A percentile compares a stretch with the other conserved stretches of the same genome.
Conservation (phyloP, 2,797 vertebrate species). For the Hephaestus fuliginosus region DNA sequence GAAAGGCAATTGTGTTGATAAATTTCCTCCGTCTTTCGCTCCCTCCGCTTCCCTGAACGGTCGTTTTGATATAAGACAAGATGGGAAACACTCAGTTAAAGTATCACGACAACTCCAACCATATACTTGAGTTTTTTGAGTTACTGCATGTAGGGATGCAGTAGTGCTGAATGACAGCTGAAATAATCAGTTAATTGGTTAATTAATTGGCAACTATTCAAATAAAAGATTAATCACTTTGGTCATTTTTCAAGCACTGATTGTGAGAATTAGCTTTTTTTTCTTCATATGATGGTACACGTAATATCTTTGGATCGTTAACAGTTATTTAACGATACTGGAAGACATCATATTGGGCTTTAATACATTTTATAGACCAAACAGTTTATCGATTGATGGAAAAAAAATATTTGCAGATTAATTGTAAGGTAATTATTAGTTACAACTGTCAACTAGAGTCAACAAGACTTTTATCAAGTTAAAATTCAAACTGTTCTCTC, state of each 20-base stretch:
- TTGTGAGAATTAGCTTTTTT: neutral
- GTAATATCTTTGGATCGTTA: no score
- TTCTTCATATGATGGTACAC: neutral
- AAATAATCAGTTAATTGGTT: neutral
- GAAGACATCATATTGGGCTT: no score
- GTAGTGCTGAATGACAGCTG: neutral
- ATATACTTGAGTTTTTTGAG: conserved; percentile 6
- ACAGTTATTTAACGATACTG: no score
- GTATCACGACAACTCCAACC: neutral
- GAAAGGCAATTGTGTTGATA: conserved; percentile 39
- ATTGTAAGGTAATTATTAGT: no score
- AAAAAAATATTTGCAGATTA: no score
- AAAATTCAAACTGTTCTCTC: neutral
- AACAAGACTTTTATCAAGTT: neutral
- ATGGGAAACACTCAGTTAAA: conserved; percentile 18
- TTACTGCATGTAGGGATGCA: neutral
- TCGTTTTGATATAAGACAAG: conserved; percentile 15
- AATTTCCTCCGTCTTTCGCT: conserved; percentile 16
- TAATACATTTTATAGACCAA: no score
- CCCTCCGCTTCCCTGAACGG: conserved; percentile 20
- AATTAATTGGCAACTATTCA: neutral
- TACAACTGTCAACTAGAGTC: no score
- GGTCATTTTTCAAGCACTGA: neutral
- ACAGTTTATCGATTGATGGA: no score
- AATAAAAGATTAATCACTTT: neutral